Evolutionary conservation across 2,113 vertebrate genomes (phyloP).

Genomic region (Acrocephalus kingi): DNA sequence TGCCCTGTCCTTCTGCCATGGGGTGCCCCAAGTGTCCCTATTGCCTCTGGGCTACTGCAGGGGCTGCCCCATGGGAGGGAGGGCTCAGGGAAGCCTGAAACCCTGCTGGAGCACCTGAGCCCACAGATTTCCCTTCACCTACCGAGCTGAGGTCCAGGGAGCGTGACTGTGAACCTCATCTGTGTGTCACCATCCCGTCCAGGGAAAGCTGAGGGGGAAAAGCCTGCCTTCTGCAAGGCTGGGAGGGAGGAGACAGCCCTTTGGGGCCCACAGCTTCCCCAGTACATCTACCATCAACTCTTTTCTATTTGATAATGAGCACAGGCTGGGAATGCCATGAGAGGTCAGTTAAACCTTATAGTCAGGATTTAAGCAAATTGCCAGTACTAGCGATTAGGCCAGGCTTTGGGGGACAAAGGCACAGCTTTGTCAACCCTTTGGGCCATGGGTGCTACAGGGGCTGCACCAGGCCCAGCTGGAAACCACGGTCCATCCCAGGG

Average conservation of each 20-base stretch:
- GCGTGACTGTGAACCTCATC: neutral
- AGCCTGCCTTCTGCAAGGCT: rapidly evolving
- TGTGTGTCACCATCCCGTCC: neutral
- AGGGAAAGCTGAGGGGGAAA: neutral
- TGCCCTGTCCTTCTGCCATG: rapidly evolving
- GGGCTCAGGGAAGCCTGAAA: rapidly evolving
- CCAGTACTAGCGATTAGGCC: neutral
- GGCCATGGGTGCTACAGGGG: rapidly evolving
- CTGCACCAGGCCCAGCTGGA: rapidly evolving
- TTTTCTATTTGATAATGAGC: rapidly evolving
- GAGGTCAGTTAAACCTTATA: neutral
- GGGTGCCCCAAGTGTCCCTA: rapidly evolving
- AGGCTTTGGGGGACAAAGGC: neutral
- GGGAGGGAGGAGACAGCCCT: neutral
- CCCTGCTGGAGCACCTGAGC: rapidly evolving
- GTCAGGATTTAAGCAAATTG: neutral
- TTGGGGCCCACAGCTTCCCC: neutral
- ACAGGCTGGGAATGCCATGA: neutral
- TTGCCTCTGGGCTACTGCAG: neutral
- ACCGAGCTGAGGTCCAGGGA: neutral
- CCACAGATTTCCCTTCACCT: neutral
- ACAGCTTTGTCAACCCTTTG: neutral
- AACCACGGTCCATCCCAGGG: neutral
- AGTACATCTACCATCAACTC: neutral
- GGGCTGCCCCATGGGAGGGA: rapidly evolving